phyloP scores from a whole-genome alignment of 2,888 invertebrate species.

The Epistrophe grossulariae region DNA sequence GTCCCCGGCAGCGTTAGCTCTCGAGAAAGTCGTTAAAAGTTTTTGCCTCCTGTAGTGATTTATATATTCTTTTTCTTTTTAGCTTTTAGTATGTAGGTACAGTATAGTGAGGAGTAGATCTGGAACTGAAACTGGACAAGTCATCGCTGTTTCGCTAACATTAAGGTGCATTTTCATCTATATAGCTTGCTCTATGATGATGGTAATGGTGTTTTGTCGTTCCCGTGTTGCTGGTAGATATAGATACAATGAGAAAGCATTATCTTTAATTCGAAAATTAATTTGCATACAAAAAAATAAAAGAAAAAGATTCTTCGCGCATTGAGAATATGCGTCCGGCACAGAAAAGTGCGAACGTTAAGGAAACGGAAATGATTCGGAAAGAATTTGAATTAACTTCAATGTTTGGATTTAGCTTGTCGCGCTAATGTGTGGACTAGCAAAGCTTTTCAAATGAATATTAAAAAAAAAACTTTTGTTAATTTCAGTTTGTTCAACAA shows the following conservation, averaged over 20 bases:
- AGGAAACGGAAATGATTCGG: conserved; percentile 22
- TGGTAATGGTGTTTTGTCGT: neutral
- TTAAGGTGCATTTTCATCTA: conserved; percentile 68
- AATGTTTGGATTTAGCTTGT: conserved; percentile 28
- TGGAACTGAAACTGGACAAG: conserved; percentile 60
- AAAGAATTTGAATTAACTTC: conserved; percentile 48
- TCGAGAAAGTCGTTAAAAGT: conserved; percentile 76
- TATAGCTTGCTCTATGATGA: conserved; percentile 34
- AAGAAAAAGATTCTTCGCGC: conserved; percentile 1
- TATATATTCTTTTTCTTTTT: conserved; percentile 67
- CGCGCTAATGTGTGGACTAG: conserved; percentile 44
- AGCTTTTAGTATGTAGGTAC: conserved; percentile 17
- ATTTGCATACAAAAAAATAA: conserved; percentile 43
- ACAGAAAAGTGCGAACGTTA: conserved; percentile 13
- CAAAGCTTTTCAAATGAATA: conserved; percentile 15
- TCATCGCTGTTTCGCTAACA: conserved; percentile 60
- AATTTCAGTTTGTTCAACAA: conserved; percentile 26
- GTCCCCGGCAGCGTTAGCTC: conserved; percentile 65
- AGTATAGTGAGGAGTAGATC: conserved; percentile 12
- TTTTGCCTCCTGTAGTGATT: conserved; percentile 75
- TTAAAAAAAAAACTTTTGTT: conserved; percentile 34
- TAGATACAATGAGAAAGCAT: conserved; percentile 57
- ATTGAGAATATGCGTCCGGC: conserved; percentile 23
- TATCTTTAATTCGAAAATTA: conserved; percentile 74
- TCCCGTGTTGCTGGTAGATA: neutral